phyloP scores from a whole-genome alignment of 2,113 vertebrate species.

The Pleuronectes platessa region DNA sequence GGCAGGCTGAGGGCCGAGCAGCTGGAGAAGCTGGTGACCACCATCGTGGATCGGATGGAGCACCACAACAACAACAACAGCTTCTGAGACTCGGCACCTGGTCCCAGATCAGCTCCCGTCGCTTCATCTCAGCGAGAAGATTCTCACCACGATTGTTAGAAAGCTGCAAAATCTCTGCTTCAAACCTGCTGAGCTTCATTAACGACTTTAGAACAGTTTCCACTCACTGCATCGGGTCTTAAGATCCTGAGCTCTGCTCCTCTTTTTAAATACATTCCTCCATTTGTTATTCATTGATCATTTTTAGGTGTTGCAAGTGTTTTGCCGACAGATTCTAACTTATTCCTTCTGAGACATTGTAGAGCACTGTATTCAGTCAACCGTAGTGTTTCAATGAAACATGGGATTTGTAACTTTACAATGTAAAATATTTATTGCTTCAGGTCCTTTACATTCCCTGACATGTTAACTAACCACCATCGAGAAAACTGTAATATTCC shows the following conservation, averaged over 20 bases:
- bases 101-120: neutral
- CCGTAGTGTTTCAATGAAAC: constrained; percentile 22
- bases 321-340: neutral
- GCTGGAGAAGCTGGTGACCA: constrained; percentile 84
- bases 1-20: constrained; percentile 77
- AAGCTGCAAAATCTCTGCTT: neutral
- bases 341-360: neutral
- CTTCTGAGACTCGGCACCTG: neutral
- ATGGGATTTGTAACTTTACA: constrained; percentile 24
- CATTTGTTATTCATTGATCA: neutral
- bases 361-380: neutral
- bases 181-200: too few species aligned
- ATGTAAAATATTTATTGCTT: constrained; percentile 53
- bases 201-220: too few species aligned
- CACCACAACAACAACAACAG: constrained; percentile 26
- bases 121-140: neutral
- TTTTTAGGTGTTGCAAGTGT: constrained; percentile 16
- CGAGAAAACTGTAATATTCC: neutral
- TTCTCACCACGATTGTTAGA: neutral
- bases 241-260: neutral
- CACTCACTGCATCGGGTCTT: too few species aligned
- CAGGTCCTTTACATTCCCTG: constrained; percentile 33
- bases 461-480: neutral
- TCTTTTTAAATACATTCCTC: constrained; percentile 4
- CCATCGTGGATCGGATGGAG: constrained; percentile 80